phyloP scores from a whole-genome alignment of 2,113 vertebrate genomes.

The Catagonus wagneri region DNA sequence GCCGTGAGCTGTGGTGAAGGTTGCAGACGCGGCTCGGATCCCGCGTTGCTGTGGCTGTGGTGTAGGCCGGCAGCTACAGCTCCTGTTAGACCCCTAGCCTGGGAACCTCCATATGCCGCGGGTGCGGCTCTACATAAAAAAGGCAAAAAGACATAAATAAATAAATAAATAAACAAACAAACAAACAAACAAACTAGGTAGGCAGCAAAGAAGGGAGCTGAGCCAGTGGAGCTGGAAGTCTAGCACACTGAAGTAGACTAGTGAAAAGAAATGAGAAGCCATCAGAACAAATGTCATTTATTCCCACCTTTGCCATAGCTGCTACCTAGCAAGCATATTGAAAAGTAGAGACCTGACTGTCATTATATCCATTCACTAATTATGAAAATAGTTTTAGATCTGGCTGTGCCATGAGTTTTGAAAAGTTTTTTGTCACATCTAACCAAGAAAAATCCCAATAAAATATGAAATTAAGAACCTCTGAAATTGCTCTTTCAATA shows the following conservation, averaged over 20 bases:
- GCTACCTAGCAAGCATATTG: neutral
- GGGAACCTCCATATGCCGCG: too few relatives aligned
- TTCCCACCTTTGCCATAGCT: neutral
- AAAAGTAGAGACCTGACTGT: neutral
- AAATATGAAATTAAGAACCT: neutral
- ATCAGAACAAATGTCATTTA: neutral
- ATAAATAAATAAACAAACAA: too few relatives aligned
- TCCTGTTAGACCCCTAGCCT: too few relatives aligned
- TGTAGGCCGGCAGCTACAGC: too few relatives aligned
- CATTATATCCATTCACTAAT: neutral
- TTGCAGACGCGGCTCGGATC: too few relatives aligned
- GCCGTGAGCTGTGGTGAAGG: too few relatives aligned
- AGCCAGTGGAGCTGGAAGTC: neutral
- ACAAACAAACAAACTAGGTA: slow-evolving; percentile 25
- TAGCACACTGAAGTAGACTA: neutral
- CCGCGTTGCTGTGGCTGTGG: too few relatives aligned
- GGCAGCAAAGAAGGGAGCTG: neutral
- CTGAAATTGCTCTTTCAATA: neutral
- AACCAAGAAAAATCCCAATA: neutral
- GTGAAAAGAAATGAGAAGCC: slow-evolving; percentile 16
- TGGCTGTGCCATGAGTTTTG: neutral
- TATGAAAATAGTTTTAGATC: neutral
- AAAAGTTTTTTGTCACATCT: neutral
- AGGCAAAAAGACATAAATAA: too few relatives aligned
- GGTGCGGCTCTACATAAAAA: too few relatives aligned